Evolutionary conservation across 2,113 vertebrate species (phyloP).

Genomic region (Lagenorhynchus albirostris): DNA sequence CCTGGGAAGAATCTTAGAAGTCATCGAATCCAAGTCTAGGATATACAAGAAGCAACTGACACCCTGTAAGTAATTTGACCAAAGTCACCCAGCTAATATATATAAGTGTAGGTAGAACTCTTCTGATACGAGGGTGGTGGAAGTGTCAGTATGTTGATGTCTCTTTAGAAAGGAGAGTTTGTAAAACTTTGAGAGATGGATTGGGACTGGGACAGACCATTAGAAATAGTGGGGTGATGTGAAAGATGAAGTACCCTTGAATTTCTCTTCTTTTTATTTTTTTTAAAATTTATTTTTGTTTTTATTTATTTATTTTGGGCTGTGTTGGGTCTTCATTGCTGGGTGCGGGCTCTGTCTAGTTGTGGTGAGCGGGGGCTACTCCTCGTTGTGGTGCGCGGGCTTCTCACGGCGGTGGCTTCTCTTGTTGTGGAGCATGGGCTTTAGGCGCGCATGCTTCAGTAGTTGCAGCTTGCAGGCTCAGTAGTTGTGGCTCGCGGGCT

Average conservation of each 20-base stretch:
- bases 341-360: too few relatives aligned
- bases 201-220: not conserved
- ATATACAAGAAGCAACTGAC: not conserved
- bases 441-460: too few relatives aligned
- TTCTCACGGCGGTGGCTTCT: too few relatives aligned
- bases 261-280: not conserved
- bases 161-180: not conserved
- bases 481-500: too few relatives aligned
- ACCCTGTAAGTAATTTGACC: conserved; percentile 13
- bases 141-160: not conserved
- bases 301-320: too few relatives aligned
- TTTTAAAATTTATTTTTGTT: too few relatives aligned
- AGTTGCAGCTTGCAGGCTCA: too few relatives aligned
- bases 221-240: not conserved
- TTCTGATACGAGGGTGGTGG: not conserved
- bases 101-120: not conserved
- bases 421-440: too few relatives aligned
- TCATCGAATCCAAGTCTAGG: not conserved
- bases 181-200: not conserved
- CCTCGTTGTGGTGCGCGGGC: too few relatives aligned
- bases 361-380: too few relatives aligned
- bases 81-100: not conserved
- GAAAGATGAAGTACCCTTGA: not conserved
- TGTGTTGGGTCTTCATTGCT: too few relatives aligned
- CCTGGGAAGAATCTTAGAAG: not conserved